A percentile compares a stretch with the other conserved stretches of the same genome.
Evolutionary conservation across 2,113 vertebrate genomes (phyloP).

Genomic region (Tylochromis polylepis): DNA sequence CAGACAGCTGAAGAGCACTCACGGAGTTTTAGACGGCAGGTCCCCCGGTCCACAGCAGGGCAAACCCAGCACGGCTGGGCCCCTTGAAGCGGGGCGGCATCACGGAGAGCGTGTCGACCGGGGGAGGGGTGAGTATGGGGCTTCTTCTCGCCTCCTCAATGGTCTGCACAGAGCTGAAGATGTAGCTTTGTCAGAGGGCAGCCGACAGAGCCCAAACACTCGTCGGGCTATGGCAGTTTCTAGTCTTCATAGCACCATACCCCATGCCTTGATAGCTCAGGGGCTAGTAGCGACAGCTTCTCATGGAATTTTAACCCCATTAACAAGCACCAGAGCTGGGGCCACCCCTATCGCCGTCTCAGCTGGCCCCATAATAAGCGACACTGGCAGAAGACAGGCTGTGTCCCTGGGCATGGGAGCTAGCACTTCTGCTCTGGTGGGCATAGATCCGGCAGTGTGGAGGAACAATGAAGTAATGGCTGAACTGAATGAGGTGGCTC

Average conservation of each 20-base stretch:
- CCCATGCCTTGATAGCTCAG: constrained; percentile 78
- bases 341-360: constrained; percentile 64
- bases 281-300: constrained; percentile 71
- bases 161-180: constrained; percentile 77
- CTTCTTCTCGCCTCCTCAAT: constrained; percentile 79
- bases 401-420: constrained; percentile 63
- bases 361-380: constrained; percentile 67
- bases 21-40: constrained; percentile 83
- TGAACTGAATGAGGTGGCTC: constrained; percentile 80
- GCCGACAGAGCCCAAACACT: constrained; percentile 80
- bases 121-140: constrained; percentile 76
- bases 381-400: constrained; percentile 70
- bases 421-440: constrained; percentile 64
- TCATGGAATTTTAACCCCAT: constrained; percentile 61
- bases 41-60: constrained; percentile 81
- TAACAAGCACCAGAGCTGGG: constrained; percentile 67
- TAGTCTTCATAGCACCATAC: constrained; percentile 53
- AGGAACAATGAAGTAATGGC: constrained; percentile 67
- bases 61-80: constrained; percentile 70
- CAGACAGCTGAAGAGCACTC: constrained; percentile 83
- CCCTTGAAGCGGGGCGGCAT: constrained; percentile 66
- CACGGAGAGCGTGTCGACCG: constrained; percentile 71
- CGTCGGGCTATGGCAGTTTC: constrained; percentile 78
- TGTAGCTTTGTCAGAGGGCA: constrained; percentile 73
- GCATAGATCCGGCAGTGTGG: constrained; percentile 62